Conservation (phyloP, 2,113 vertebrate genomes). For the Eurypyga helias region DNA sequence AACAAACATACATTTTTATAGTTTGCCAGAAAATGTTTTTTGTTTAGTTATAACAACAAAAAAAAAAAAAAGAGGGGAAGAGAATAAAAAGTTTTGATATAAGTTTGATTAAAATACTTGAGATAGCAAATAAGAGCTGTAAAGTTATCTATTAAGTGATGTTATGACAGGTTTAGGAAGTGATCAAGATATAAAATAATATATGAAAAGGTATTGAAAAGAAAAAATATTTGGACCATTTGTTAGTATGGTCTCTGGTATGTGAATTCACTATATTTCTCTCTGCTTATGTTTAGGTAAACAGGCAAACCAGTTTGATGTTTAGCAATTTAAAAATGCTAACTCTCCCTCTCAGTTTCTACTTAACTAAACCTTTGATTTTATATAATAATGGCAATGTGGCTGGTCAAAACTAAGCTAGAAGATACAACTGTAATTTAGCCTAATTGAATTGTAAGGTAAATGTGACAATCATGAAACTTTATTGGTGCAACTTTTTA, state of each 20-base stretch:
- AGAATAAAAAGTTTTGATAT: background rate
- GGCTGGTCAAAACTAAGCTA: background rate
- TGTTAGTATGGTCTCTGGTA: background rate
- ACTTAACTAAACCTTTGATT: background rate
- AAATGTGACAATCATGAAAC: background rate
- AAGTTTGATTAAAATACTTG: background rate
- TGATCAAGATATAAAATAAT: background rate
- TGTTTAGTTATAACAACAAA: background rate
- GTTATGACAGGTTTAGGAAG: background rate
- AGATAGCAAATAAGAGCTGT: background rate
- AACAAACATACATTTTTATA: background rate
- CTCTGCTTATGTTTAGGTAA: background rate
- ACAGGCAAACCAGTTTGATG: background rate
- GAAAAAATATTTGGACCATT: background rate
- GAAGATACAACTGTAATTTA: background rate
- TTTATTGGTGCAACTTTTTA: background rate
- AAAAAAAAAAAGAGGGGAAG: no score
- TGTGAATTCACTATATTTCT: background rate
- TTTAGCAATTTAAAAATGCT: background rate
- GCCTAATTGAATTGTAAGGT: background rate
- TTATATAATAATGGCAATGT: background rate
- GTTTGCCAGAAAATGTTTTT: background rate
- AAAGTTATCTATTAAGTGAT: background rate
- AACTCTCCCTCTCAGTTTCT: background rate
- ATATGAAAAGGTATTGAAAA: background rate